These are phyloP conservation scores for Anser cygnoides DNA, from an alignment of 2,113 vertebrate species.

Conservation along the genomic window DNA sequence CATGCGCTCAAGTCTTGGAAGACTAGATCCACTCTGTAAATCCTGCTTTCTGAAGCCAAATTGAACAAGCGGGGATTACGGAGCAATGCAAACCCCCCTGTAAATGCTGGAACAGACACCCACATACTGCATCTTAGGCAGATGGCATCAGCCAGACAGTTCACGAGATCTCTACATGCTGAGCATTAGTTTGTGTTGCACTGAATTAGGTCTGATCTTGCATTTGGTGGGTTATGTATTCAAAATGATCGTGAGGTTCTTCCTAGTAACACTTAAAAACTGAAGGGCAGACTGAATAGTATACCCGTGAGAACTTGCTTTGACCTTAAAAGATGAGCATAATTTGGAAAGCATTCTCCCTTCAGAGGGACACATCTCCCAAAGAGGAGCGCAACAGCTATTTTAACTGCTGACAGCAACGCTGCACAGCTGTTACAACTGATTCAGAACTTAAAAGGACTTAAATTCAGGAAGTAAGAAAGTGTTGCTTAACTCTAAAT, in stretches of 20 bases:
- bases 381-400: neutral
- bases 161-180: neutral
- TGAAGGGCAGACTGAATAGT: neutral
- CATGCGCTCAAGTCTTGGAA: neutral
- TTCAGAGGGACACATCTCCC: neutral
- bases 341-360: neutral
- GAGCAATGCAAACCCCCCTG: neutral
- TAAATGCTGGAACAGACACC: neutral
- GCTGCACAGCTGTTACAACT: neutral
- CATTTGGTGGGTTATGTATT: neutral
- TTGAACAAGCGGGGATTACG: neutral
- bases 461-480: neutral
- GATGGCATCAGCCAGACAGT: neutral
- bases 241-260: neutral
- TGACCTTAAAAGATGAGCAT: neutral
- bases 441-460: neutral
- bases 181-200: accelerated
- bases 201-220: neutral
- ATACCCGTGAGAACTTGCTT: neutral
- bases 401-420: neutral
- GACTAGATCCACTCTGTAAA: neutral
- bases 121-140: neutral
- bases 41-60: neutral
- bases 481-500: neutral
- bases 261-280: neutral